Evolutionary conservation across 2,113 vertebrate genomes (phyloP).

Genomic region (Circaetus gallicus): DNA sequence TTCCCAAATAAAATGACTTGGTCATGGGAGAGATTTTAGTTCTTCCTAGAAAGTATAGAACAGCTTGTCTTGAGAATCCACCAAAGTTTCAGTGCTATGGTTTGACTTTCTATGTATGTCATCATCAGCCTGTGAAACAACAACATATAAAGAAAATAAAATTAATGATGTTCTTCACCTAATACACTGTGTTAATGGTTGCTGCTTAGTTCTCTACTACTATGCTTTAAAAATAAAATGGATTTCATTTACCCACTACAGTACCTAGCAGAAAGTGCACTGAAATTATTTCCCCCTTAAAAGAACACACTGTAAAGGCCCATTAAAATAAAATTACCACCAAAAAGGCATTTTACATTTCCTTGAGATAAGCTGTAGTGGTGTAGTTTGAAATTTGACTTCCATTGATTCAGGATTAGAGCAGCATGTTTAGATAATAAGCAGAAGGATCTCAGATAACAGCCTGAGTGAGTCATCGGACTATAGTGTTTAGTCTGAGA

Average conservation of each 20-base stretch:
- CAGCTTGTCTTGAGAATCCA: background rate
- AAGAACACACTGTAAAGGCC: background rate
- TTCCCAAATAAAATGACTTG: background rate
- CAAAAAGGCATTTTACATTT: constrained; percentile 55
- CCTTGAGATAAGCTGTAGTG: constrained; percentile 42
- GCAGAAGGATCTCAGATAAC: constrained; percentile 34
- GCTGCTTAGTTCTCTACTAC: background rate
- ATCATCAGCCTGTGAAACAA: background rate
- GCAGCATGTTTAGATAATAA: constrained; percentile 46
- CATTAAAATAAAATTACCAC: constrained; percentile 67
- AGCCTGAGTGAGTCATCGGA: constrained; percentile 10
- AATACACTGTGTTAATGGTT: background rate
- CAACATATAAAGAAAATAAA: background rate
- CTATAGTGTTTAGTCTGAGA: constrained; percentile 12
- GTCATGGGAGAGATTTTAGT: background rate
- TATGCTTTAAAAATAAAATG: background rate
- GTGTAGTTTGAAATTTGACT: constrained; percentile 18
- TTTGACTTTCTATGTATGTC: background rate
- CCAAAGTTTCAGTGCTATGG: background rate
- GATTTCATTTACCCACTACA: background rate
- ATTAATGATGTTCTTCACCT: background rate
- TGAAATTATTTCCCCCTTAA: constrained; percentile 50
- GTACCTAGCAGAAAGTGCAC: background rate
- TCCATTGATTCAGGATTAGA: constrained; percentile 62
- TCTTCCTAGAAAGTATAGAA: background rate